These are phyloP conservation scores for Gila robusta DNA, from an alignment of 2,797 vertebrate species.

Conservation along the genomic window DNA sequence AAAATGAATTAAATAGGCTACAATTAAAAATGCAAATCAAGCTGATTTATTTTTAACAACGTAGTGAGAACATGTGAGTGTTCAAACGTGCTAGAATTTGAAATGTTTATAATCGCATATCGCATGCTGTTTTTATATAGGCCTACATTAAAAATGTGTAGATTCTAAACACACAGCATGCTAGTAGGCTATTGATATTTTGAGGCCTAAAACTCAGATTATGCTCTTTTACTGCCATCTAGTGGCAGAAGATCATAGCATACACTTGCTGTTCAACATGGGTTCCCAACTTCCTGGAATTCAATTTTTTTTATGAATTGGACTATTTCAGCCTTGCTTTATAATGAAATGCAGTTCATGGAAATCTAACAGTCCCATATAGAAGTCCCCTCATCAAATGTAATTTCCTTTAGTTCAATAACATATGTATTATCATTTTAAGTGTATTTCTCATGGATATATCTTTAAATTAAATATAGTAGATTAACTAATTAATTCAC, in stretches of 20 bases:
- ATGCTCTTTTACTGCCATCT: slow-evolving; percentile 11
- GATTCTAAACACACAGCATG: not conserved
- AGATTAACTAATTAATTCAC: too few relatives aligned
- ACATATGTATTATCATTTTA: too few relatives aligned
- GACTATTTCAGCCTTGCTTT: too few relatives aligned
- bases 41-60: not conserved
- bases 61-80: not conserved
- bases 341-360: too few relatives aligned
- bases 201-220: not conserved
- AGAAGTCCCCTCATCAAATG: too few relatives aligned
- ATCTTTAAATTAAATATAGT: too few relatives aligned
- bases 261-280: not conserved
- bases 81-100: not conserved
- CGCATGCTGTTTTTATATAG: not conserved
- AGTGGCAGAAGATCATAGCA: not conserved
- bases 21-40: not conserved
- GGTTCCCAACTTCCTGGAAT: not conserved
- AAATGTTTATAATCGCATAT: not conserved
- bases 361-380: too few relatives aligned
- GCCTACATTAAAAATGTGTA: not conserved
- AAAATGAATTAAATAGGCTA: not conserved
- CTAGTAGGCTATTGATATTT: not conserved
- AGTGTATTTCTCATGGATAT: too few relatives aligned
- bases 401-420: too few relatives aligned
- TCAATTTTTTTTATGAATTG: too few relatives aligned